These are phyloP conservation scores for Oreortyx pictus DNA, from an alignment of 2,797 vertebrate genomes.

Conservation along the genomic window DNA sequence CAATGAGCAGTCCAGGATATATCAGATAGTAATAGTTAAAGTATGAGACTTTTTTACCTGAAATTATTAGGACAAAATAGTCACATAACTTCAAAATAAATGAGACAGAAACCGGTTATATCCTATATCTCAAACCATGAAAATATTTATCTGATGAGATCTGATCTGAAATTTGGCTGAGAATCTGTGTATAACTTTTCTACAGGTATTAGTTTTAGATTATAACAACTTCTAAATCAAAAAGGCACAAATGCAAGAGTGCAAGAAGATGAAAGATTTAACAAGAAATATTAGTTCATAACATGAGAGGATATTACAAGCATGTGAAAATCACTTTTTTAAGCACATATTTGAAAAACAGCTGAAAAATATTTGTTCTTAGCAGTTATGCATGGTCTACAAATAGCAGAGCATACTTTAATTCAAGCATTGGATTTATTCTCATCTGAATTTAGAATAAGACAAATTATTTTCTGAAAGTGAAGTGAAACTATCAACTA, in stretches of 20 bases:
- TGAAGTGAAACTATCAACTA: slow-evolving; percentile 45
- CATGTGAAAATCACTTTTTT: background rate
- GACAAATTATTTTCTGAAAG: slow-evolving; percentile 65
- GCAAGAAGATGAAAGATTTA: background rate
- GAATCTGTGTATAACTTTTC: background rate
- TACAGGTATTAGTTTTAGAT: background rate
- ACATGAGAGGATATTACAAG: background rate
- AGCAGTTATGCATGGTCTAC: background rate
- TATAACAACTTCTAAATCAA: background rate
- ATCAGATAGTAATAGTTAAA: background rate
- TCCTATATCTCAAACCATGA: background rate
- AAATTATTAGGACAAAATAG: background rate
- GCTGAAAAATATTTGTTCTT: slow-evolving; percentile 11
- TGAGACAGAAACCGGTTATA: background rate
- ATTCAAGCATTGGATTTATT: slow-evolving; percentile 51
- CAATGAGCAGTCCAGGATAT: background rate
- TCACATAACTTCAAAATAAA: background rate
- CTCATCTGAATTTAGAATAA: slow-evolving; percentile 57
- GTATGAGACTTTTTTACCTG: background rate
- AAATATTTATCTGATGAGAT: background rate
- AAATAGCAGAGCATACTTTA: slow-evolving; percentile 3
- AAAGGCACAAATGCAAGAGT: background rate
- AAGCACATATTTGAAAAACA: background rate
- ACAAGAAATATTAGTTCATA: background rate
- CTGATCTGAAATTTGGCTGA: background rate